Base-by-base conservation (phyloP, 2,113 vertebrate species). In the Clarias magur region DNA sequence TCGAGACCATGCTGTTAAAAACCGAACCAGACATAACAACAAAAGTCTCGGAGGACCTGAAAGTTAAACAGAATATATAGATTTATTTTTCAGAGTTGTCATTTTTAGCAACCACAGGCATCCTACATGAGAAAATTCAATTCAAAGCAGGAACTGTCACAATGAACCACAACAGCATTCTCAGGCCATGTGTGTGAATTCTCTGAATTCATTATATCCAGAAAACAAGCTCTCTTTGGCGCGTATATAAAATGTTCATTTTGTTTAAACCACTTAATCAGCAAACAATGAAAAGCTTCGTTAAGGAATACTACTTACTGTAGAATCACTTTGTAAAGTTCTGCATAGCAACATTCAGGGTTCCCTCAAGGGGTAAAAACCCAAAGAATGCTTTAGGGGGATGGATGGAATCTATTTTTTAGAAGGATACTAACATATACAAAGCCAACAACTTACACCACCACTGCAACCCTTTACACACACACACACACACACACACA, bases 81-180 rank as follows among this genome's bases (percentile, higher is more conserved):
- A 70, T 82, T 83, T 54, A 68, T 65, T 80, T 65, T 17, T 62
- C 63, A 57, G 56, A 57, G 83, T 87, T 84, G 54, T 85, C 65
- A 68, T 65, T 85, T 85, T 87, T 87, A 78, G 54, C 27, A 73
- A 85, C 79, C 57, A 60, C 89, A 88, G 79, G 72, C 63, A 65
- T 72, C 60, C 79, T 63, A 54, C 80, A 57, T 85, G 85, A 87
- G 88, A 90, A 86, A 86, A 90, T 75, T 73, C 62, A 87, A 59
- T 87, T 90, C 67, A 86, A 86, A 90, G 87, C 78, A 53, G 30
- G 30, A 80, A 72, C 59, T 67, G 75, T 86, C 73, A 53, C 25
- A 82, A 34, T 57, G 56, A 88, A 88, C 65, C 79, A 85, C 42
- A 76, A 82, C 78, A 82, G 65, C 19, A 82, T 87, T 85, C 78